phyloP scores from a whole-genome alignment of 2,888 invertebrate genomes.

The Aspidapion aeneum region DNA sequence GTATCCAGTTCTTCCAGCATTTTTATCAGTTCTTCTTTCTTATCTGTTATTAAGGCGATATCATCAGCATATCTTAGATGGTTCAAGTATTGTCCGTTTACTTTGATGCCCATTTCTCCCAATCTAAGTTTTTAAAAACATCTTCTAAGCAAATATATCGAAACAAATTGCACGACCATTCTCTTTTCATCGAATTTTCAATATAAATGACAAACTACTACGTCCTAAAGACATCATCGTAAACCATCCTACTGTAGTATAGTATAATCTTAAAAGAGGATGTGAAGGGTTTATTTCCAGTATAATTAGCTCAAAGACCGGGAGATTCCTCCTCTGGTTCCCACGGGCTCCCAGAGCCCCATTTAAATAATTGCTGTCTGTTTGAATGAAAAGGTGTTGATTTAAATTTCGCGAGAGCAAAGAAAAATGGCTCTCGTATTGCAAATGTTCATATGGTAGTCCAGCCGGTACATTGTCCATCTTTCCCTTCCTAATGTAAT shows the following conservation, averaged over 20 bases:
- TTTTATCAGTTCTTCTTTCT: no score
- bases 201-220: neutral
- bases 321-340: constrained; percentile 7
- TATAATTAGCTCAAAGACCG: neutral
- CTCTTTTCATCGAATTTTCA: no score
- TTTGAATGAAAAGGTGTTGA: constrained; percentile 36
- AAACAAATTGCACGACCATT: no score
- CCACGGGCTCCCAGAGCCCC: constrained; percentile 22
- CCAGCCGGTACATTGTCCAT: constrained; percentile 25
- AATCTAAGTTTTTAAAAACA: no score
- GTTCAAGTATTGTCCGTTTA: no score
- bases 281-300: neutral
- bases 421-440: constrained; percentile 34
- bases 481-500: constrained; percentile 14
- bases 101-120: no score
- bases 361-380: constrained; percentile 27
- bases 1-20: no score
- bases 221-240: neutral
- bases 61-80: no score
- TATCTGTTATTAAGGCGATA: no score
- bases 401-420: constrained; percentile 37
- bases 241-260: neutral
- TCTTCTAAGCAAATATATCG: no score
- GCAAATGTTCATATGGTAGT: constrained; percentile 34
- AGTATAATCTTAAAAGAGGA: neutral